These are phyloP conservation scores for Nycticebus coucang DNA, from an alignment of 2,113 vertebrate species.

Conservation along the genomic window DNA sequence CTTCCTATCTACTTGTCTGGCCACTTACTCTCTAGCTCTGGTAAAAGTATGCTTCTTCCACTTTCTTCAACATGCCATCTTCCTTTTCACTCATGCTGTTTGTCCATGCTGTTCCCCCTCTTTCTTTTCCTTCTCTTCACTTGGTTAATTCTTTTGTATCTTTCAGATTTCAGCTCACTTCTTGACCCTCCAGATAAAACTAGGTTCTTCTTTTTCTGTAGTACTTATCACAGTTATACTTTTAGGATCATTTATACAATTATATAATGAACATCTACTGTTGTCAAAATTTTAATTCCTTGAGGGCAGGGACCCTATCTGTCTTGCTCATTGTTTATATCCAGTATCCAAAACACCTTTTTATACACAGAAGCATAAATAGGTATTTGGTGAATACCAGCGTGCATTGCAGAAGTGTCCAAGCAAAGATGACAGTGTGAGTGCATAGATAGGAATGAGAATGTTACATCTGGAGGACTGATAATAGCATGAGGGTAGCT, in stretches of 20 bases:
- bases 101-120: not conserved
- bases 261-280: not conserved
- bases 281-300: not conserved
- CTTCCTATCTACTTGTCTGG: not conserved
- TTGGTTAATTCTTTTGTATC: not conserved
- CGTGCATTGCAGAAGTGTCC: not conserved
- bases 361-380: not conserved
- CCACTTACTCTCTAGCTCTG: not conserved
- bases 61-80: not conserved
- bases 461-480: not conserved
- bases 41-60: not conserved
- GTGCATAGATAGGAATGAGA: not conserved
- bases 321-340: not conserved
- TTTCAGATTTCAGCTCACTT: not conserved
- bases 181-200: not conserved
- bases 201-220: conserved; percentile 2
- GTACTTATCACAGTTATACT: not conserved
- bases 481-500: not conserved
- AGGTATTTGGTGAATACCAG: not conserved
- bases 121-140: not conserved
- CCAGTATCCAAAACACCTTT: not conserved
- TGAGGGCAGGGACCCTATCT: not conserved
- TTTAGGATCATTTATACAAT: not conserved
- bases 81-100: not conserved
- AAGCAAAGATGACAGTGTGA: not conserved